A percentile compares a stretch with the other conserved stretches of the same genome.
phyloP scores from a whole-genome alignment of 2,888 invertebrate genomes.

The Yponomeuta evonymella region DNA sequence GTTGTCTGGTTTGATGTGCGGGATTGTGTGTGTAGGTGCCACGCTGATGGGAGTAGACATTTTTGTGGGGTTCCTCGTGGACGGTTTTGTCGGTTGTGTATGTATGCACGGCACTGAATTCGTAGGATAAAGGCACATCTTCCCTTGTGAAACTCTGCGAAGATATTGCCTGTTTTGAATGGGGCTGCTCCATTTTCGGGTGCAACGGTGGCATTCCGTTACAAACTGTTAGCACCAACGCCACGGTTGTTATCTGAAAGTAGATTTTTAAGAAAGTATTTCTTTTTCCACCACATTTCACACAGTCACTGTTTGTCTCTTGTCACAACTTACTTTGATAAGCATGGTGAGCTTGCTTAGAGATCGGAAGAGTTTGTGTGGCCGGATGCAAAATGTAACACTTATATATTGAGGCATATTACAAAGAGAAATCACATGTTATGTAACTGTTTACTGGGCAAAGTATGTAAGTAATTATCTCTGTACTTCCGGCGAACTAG shows the following conservation, averaged over 20 bases:
- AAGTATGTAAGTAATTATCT: constrained; percentile 12
- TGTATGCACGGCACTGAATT: constrained; percentile 17
- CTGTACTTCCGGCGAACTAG: constrained; percentile 11
- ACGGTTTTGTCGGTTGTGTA: constrained; percentile 13
- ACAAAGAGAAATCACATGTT: constrained; percentile 13
- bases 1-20: not conserved
- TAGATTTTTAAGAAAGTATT: constrained; percentile 1
- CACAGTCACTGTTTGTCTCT: not conserved
- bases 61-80: not conserved
- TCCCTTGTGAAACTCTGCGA: constrained; percentile 16
- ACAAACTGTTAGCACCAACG: constrained; percentile 9
- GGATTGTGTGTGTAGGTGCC: not conserved
- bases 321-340: constrained; percentile 28
- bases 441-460: constrained; percentile 11
- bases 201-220: constrained; percentile 8
- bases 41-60: not conserved
- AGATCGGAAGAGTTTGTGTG: constrained; percentile 14
- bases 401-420: constrained; percentile 10
- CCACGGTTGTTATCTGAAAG: constrained; percentile 17
- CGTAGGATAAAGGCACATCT: constrained; percentile 20
- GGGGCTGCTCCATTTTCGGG: not conserved
- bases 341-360: constrained; percentile 22
- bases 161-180: constrained; percentile 16
- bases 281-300: not conserved
- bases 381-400: constrained; percentile 10